Evolutionary conservation across 2,888 invertebrate genomes (phyloP).

Genomic region (Pyrrhosoma nymphula): DNA sequence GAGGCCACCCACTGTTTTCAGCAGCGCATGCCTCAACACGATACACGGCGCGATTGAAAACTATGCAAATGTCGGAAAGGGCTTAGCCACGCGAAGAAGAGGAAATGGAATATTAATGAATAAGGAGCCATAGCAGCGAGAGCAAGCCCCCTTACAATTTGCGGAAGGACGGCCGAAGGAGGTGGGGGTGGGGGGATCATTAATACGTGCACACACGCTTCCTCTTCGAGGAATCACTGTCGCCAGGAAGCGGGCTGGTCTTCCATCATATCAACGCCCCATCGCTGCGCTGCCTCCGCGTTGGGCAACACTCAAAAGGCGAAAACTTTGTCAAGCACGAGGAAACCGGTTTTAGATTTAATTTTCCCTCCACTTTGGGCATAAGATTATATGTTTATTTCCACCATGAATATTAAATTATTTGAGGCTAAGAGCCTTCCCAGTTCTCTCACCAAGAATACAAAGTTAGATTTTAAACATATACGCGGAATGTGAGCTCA

Average conservation of each 20-base stretch:
- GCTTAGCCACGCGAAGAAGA: conserved; percentile 5
- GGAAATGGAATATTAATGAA: conserved; percentile 22
- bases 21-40: background rate
- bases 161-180: background rate
- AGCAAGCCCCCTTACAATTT: background rate
- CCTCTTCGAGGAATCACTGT: background rate
- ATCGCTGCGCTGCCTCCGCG: background rate
- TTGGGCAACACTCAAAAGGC: background rate
- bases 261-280: background rate
- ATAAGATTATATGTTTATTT: too few relatives aligned
- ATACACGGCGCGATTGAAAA: background rate
- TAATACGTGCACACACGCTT: background rate
- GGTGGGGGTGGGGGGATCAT: background rate
- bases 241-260: background rate
- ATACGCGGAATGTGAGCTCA: too few relatives aligned
- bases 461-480: too few relatives aligned
- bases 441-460: too few relatives aligned
- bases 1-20: background rate
- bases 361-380: background rate
- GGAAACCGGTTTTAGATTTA: background rate
- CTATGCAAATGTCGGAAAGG: background rate
- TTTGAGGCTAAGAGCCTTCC: too few relatives aligned
- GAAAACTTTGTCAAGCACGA: background rate
- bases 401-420: too few relatives aligned
- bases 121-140: conserved; percentile 4